Base-by-base conservation (phyloP, 1,140 invertebrate genomes). In the Piezodorus guildinii region DNA sequence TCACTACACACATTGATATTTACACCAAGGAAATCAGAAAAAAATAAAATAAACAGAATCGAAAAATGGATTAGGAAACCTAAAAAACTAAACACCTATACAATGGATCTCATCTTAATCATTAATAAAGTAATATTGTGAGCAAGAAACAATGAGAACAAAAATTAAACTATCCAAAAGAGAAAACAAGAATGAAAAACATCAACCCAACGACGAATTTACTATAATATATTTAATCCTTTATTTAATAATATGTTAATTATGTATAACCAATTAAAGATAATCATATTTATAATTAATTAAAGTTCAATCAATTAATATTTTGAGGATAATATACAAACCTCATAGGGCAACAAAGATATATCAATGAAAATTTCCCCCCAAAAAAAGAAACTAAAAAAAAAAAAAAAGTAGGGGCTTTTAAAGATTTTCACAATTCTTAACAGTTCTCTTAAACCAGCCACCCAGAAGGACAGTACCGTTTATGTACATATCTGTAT, bases 101-200 rank as follows among this genome's bases (percentile, higher is more conserved):
- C 21, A 25, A 21, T 56, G 52, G 23, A 56, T 56, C 19, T 27
- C 27, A 56, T 56, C 19, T 27, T 56, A 56, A 23, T 49, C 6
- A 39, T 39, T 39, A 39, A 39, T 39, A 1, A 49, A 19, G 14
- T 49, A 49, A 56, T 52, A 23, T 23, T 56, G 52, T 56, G 52
- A 56, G 52, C 52, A 56, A 56, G 52, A 56, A 56, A 56, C 52
- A 56, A 56, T 56, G 52, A 3, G 52, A 56, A 56, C 52, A 23
- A 56, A 56, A 56, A 56, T 56, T 56, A 56, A 56, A 56, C 52
- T 56, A 56, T 56, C 52, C 52, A 56, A 56, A 25, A 56, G 23
- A 56, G 17, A 56, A 56, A 56, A 56, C 52, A 56, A 56, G 23
- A 56, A 56, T 56, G 52, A 56, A 56, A 39, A 56, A 56, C 52